These are phyloP conservation scores for Xyrauchen texanus DNA, from an alignment of 2,113 vertebrate genomes.

Conservation along the genomic window DNA sequence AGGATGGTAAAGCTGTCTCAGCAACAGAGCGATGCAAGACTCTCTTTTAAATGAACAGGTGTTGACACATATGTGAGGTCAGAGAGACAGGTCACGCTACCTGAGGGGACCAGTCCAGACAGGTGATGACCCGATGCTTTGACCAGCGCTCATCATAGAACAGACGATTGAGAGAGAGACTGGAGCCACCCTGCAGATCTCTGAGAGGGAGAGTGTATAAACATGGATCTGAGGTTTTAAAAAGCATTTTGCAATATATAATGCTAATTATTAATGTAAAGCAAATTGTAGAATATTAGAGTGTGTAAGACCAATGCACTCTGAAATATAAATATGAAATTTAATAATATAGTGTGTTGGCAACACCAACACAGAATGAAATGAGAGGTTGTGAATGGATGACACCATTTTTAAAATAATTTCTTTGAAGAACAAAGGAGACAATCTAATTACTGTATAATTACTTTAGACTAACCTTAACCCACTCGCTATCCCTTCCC, in stretches of 20 bases:
- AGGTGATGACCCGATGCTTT: constrained; percentile 95
- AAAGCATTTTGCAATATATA: not conserved
- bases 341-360: too few relatives aligned
- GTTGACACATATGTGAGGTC: constrained; percentile 42
- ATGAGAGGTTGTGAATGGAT: too few relatives aligned
- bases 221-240: not conserved
- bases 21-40: constrained; percentile 14
- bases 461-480: too few relatives aligned
- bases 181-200: constrained; percentile 89
- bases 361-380: too few relatives aligned
- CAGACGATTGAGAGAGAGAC: constrained; percentile 88
- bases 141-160: constrained; percentile 98
- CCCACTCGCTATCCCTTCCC: too few relatives aligned
- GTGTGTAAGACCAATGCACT: too few relatives aligned
- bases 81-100: constrained; percentile 67
- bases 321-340: too few relatives aligned
- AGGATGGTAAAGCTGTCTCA: not conserved
- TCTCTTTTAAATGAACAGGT: constrained; percentile 48
- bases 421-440: too few relatives aligned
- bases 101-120: constrained; percentile 96
- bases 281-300: too few relatives aligned
- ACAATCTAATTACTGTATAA: too few relatives aligned
- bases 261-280: too few relatives aligned
- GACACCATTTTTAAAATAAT: too few relatives aligned
- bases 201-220: constrained; percentile 62